Evolutionary conservation across 2,888 invertebrate species (phyloP), one percentile per base, ranked within the genome.

Genomic region (Agonopterix subpropinquella): DNA sequence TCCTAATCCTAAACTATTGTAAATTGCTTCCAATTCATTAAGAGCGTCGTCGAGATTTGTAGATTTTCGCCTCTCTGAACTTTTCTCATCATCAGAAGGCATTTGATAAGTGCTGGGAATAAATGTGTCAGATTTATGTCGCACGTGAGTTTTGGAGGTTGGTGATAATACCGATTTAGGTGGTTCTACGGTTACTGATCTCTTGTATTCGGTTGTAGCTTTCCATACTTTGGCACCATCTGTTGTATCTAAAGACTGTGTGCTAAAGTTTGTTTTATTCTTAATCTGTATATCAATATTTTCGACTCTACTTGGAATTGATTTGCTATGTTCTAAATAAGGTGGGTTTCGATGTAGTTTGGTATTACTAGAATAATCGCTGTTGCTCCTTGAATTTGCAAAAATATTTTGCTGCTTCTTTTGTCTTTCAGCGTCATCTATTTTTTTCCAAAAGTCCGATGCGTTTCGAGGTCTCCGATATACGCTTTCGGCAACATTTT

Each of bases 1-100:
- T 0, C 93, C 94, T 47, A 96, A 85, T n/a, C 93, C 92, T 50
- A 97, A 89, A 63, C 95, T 96, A 62, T 96, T 95, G 70, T 96
- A 95, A 68, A 97, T 96, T n/a, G 94, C 94, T 86, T 97, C 97
- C 49, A 97, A 78, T 78, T 97, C 97, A 64, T 93, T 93, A 18
- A 97, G 89, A 47, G 97, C 97, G 68, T 97, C 96, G 70, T 96
- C 96, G 41, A 96, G 88, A 75, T 96, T 96, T 11, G 92, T 92
- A 2, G 94, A 94, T 74, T 93, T 94, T 59, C 91, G 82, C 62
- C 89, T 80, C 62, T 88, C 87, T 49, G 87, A 87, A 61, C 67
- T 73, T 59, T 80, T 83, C 59, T 89, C 89, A 47, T 89, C 86
- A 44, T 89, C 81, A 52, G 89, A 88, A 52, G 79, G 75, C 70